Conservation (phyloP, 2,113 vertebrate species). For the Phylloscopus trochiloides region DNA sequence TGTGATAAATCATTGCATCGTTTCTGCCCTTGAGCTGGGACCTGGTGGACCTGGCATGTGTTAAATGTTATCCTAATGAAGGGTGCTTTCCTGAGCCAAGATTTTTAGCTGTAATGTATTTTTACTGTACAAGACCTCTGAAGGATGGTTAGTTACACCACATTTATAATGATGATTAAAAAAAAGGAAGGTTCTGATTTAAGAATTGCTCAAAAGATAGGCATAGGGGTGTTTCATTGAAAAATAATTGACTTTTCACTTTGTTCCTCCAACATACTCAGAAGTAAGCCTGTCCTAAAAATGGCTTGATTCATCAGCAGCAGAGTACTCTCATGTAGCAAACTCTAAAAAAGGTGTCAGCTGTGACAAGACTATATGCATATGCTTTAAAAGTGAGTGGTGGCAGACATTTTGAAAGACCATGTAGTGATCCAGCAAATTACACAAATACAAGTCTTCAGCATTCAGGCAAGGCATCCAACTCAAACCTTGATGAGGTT, state of each 20-base stretch:
- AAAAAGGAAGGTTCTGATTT: neutral
- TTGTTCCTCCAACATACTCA: constrained; percentile 1
- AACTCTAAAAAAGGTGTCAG: constrained; percentile 48
- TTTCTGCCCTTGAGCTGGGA: neutral
- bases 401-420: constrained; percentile 45
- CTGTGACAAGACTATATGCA: constrained; percentile 14
- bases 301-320: constrained; percentile 29
- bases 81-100: neutral
- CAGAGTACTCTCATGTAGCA: neutral
- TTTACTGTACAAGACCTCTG: neutral
- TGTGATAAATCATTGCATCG: neutral
- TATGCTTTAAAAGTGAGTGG: constrained; percentile 21
- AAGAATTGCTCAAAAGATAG: neutral
- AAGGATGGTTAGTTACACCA: neutral
- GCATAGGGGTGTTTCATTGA: neutral
- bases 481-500: neutral
- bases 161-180: neutral
- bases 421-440: neutral
- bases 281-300: constrained; percentile 15
- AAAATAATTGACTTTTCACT: neutral
- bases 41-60: neutral
- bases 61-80: neutral
- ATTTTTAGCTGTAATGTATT: neutral
- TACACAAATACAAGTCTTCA: constrained; percentile 3
- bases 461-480: neutral